Evolutionary conservation across 2,113 vertebrate genomes (phyloP).

Genomic region (Caloenas nicobarica): DNA sequence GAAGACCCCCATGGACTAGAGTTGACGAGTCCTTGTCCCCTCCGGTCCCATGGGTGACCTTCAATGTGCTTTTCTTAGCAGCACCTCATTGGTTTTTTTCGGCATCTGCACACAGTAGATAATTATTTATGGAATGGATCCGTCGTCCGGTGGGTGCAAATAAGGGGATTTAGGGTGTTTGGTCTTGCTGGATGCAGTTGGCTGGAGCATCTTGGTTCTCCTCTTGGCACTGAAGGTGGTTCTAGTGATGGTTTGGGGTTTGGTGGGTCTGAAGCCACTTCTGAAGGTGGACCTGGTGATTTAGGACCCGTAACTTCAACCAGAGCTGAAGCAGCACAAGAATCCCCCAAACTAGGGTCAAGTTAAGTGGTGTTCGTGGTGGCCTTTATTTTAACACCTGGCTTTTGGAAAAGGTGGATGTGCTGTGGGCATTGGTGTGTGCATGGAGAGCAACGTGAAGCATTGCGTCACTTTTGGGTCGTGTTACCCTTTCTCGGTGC

Average conservation of each 20-base stretch:
- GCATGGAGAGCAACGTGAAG: fast-evolving
- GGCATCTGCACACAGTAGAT: fast-evolving
- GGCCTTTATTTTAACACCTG: background rate
- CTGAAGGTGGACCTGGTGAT: background rate
- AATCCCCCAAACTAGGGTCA: background rate
- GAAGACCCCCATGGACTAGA: conserved; percentile 65
- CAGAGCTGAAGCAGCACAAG: background rate
- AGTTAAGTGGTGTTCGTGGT: background rate
- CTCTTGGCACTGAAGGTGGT: background rate
- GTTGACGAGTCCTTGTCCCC: background rate
- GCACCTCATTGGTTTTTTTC: background rate
- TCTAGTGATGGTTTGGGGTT: background rate
- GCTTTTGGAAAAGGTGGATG: background rate
- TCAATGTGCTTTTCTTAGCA: background rate
- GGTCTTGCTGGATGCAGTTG: background rate
- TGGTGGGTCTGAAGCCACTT: background rate
- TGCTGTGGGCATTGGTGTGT: fast-evolving
- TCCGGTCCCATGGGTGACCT: background rate
- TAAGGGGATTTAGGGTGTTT: background rate
- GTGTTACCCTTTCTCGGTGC: fast-evolving
- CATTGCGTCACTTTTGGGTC: fast-evolving
- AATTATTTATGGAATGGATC: background rate
- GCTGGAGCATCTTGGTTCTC: background rate
- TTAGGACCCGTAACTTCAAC: fast-evolving
- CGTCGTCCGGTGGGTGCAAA: fast-evolving